A percentile compares a stretch with the other conserved stretches of the same genome.
These are phyloP conservation scores for Semotilus atromaculatus DNA, from an alignment of 2,797 vertebrate species.

Conservation along the genomic window DNA sequence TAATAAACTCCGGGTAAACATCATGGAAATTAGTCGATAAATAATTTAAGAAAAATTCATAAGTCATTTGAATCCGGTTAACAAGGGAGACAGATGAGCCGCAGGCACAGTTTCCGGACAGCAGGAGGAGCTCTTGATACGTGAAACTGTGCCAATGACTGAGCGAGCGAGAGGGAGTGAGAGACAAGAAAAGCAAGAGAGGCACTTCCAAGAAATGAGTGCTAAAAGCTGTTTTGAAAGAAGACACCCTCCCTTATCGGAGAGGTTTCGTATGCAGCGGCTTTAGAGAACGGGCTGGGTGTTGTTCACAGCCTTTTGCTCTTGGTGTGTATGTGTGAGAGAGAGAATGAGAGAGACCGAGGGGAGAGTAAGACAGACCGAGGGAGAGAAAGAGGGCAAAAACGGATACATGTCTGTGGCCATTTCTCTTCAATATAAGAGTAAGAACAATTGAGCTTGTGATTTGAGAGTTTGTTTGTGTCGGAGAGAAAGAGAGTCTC, in stretches of 20 bases:
- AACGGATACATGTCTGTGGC: conserved; percentile 26
- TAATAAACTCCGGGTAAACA: conserved; percentile 54
- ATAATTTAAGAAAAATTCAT: conserved; percentile 54
- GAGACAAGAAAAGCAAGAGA: conserved; percentile 40
- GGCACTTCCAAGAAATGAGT: conserved; percentile 56
- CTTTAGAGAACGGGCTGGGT: conserved; percentile 49
- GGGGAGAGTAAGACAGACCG: not conserved
- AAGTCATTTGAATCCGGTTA: conserved; percentile 45
- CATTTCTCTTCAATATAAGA: conserved; percentile 36
- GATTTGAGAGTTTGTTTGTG: conserved; percentile 43
- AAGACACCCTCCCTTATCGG: conserved; percentile 57
- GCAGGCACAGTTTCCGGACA: not conserved
- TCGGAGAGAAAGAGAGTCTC: conserved; percentile 14
- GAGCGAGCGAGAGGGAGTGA: not conserved
- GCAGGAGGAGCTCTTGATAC: conserved; percentile 57
- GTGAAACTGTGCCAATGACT: not conserved
- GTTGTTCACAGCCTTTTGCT: conserved; percentile 42
- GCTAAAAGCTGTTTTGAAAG: conserved; percentile 59
- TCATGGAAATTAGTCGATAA: conserved; percentile 54
- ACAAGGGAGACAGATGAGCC: conserved; percentile 2
- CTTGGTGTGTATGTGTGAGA: conserved; percentile 24
- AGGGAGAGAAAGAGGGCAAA: conserved; percentile 15
- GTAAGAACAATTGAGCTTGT: conserved; percentile 38
- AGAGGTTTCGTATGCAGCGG: conserved; percentile 36
- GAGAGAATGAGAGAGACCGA: not conserved